phyloP scores from a whole-genome alignment of 2,888 invertebrate species.

The Geotrupes spiniger region DNA sequence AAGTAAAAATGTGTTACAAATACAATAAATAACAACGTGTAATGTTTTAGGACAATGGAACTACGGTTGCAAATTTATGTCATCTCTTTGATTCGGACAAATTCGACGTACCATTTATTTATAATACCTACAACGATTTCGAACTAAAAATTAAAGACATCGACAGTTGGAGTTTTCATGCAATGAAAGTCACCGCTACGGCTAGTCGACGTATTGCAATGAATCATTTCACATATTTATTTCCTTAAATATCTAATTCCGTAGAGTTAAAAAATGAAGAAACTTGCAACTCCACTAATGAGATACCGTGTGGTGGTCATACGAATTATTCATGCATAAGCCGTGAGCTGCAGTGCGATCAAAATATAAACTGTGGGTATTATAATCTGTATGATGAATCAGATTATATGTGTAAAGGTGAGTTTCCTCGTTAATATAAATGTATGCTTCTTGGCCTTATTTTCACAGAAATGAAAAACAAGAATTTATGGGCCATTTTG shows the following conservation, averaged over 20 bases:
- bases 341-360: conserved; percentile 28
- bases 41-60: conserved; percentile 8
- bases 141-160: conserved; percentile 11
- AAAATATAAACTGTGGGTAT: conserved; percentile 30
- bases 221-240: not conserved
- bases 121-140: conserved; percentile 11
- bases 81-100: conserved; percentile 6
- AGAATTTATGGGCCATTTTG: not conserved
- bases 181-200: conserved; percentile 26
- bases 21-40: too few relatives aligned
- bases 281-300: conserved; percentile 16
- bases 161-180: conserved; percentile 7
- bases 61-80: conserved; percentile 15
- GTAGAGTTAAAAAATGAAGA: conserved; percentile 18
- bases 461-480: not conserved
- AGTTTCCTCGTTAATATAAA: not conserved
- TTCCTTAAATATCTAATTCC: not conserved
- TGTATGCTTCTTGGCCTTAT: not conserved
- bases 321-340: conserved; percentile 26
- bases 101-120: conserved; percentile 10
- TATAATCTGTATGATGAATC: conserved; percentile 27
- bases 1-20: too few relatives aligned
- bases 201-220: conserved; percentile 24
- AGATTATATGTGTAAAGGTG: conserved; percentile 22
- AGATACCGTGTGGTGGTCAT: conserved; percentile 23